These are phyloP conservation scores for Myanophis thanlyinensis DNA, from an alignment of 2,113 vertebrate genomes.

Conservation along the genomic window DNA sequence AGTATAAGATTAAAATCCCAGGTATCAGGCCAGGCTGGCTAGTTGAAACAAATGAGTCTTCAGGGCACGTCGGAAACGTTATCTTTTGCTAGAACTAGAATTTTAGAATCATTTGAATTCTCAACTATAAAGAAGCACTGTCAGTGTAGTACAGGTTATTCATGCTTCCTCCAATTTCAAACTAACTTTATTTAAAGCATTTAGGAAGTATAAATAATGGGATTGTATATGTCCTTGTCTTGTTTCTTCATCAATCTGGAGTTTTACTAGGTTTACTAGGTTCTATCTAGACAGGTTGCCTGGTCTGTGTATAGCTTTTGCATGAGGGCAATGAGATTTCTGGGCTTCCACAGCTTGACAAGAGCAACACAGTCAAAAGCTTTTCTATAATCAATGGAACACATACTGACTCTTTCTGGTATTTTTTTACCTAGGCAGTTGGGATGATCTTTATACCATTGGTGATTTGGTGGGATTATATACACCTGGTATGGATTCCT, in stretches of 20 bases:
- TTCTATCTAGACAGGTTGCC: background rate
- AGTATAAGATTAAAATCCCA: no score
- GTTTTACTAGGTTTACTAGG: background rate
- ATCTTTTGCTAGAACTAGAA: background rate
- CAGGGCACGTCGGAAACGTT: no score
- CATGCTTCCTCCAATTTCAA: background rate
- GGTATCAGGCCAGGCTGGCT: no score
- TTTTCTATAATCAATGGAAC: background rate
- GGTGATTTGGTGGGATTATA: background rate
- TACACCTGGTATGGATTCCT: background rate
- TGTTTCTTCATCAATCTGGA: background rate
- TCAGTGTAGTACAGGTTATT: background rate
- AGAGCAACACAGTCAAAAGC: background rate
- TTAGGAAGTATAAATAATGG: background rate
- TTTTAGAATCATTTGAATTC: background rate
- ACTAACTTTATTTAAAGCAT: background rate
- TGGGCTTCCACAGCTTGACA: background rate
- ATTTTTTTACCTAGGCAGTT: background rate
- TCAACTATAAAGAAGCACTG: background rate
- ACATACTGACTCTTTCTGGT: background rate
- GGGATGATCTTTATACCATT: background rate
- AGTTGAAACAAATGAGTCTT: no score
- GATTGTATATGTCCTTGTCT: background rate
- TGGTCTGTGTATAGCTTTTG: background rate
- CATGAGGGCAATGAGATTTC: background rate